Evolutionary conservation across 2,888 invertebrate species (phyloP), one percentile per base, ranked within the genome.

Genomic region (Euplagia quadripunctaria): DNA sequence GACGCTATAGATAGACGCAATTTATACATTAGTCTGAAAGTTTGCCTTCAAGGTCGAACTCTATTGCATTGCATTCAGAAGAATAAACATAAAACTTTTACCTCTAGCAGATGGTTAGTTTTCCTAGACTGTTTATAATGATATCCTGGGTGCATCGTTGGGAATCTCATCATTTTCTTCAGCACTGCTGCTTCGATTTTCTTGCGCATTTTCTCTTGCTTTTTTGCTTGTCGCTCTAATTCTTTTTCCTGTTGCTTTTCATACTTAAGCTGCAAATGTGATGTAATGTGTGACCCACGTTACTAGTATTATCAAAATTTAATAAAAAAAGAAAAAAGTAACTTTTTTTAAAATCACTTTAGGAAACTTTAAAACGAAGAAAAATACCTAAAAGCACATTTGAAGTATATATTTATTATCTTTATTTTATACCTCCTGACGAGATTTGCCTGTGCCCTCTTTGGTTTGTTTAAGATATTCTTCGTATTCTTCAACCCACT

Each of bases 101-200:
- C 94, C 82, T 90, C 73, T 52, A 88, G 42, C 71, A 94, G 82
- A 31, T 82, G 65, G 16, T 83, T 69, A 31, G 87, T 89, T 76
- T 85, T 90, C 64, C 88, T 90, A 0, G 94, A 94, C 65, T 80
- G 65, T 11, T 93, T 94, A 68, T 89, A 95, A 4, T 80, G 5
- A 72, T 89, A 95, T 6, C 94, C 94, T 1, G 94, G 94, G 79
- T 94, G 94, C 81, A 88, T 79, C 0, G 80, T 88, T 41, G 94
- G 94, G 71, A 93, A 92, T 80, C 92, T 94, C 92, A 92, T 91
- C 68, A 93, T 87, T 77, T 94, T 94, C 72, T 83, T 87, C n/a
- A 89, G 68, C 8, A 92, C 70, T 3, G 82, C 77, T 49, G 86
- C 88, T 78, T 94, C 89, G 55, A 81, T 55, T 68, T 89, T 93